A percentile compares a stretch with the other conserved stretches of the same genome.
Evolutionary conservation across 2,797 vertebrate genomes (phyloP).

Genomic region (Linurgus olivaceus): DNA sequence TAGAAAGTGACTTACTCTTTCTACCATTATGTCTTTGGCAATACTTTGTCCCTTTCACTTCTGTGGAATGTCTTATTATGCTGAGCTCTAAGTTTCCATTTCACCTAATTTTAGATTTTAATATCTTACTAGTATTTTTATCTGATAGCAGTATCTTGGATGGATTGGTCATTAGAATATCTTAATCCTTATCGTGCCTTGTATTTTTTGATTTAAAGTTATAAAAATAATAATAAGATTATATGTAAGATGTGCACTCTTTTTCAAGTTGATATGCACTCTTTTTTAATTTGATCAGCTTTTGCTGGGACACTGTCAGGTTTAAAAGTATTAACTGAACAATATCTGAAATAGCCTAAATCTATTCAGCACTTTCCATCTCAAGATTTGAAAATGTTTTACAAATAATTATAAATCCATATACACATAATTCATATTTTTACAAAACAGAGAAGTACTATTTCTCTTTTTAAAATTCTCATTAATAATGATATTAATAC

Average conservation of each 20-base stretch:
- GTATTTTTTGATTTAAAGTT: neutral
- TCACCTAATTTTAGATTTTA: neutral
- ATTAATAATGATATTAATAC: neutral
- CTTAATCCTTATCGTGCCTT: neutral
- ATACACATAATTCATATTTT: neutral
- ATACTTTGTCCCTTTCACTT: neutral
- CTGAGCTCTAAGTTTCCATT: neutral
- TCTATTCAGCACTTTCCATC: neutral
- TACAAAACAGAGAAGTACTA: neutral
- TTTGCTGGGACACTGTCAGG: accelerated
- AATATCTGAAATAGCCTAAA: neutral
- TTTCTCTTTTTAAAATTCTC: neutral
- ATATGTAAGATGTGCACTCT: neutral
- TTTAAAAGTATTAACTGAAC: neutral
- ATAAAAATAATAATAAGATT: neutral
- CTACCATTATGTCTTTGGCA: neutral
- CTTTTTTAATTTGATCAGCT: neutral
- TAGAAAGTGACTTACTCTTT: neutral
- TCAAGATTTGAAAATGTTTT: neutral
- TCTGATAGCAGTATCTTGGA: neutral
- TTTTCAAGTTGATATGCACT: neutral
- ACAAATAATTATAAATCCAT: neutral
- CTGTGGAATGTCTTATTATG: neutral
- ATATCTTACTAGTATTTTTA: neutral
- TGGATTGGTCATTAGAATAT: neutral